These are phyloP conservation scores for Trilocha varians DNA, from an alignment of 2,888 invertebrate genomes.

Conservation along the genomic window DNA sequence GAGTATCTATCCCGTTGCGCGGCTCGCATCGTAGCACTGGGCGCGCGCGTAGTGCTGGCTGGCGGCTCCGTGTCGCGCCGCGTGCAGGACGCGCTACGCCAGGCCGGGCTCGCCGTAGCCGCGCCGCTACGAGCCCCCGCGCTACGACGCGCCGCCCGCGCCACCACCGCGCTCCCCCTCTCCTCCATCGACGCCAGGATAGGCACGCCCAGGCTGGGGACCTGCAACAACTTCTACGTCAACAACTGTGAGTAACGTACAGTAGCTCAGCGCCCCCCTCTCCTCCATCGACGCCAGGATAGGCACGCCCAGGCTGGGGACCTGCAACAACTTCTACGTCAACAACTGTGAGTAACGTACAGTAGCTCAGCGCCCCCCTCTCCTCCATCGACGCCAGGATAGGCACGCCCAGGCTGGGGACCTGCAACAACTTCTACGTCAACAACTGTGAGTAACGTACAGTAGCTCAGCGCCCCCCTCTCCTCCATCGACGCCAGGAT, in stretches of 20 bases:
- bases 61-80: slow-evolving; percentile 88
- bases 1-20: slow-evolving; percentile 90
- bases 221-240: slow-evolving; percentile 87
- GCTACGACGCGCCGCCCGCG: slow-evolving; percentile 77
- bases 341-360: too few relatives aligned
- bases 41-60: slow-evolving; percentile 91
- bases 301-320: too few relatives aligned
- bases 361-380: too few relatives aligned
- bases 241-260: slow-evolving; percentile 51
- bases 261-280: too few relatives aligned
- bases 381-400: too few relatives aligned
- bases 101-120: slow-evolving; percentile 81
- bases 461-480: too few relatives aligned
- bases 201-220: slow-evolving; percentile 85
- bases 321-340: too few relatives aligned
- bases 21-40: slow-evolving; percentile 85
- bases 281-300: too few relatives aligned
- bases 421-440: too few relatives aligned
- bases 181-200: slow-evolving; percentile 91
- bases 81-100: slow-evolving; percentile 88
- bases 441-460: too few relatives aligned
- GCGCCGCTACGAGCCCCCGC: slow-evolving; percentile 81
- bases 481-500: too few relatives aligned
- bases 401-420: too few relatives aligned
- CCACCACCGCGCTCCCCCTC: slow-evolving; percentile 88